These are phyloP conservation scores for Indri indri DNA, from an alignment of 2,113 vertebrate genomes.

Conservation along the genomic window DNA sequence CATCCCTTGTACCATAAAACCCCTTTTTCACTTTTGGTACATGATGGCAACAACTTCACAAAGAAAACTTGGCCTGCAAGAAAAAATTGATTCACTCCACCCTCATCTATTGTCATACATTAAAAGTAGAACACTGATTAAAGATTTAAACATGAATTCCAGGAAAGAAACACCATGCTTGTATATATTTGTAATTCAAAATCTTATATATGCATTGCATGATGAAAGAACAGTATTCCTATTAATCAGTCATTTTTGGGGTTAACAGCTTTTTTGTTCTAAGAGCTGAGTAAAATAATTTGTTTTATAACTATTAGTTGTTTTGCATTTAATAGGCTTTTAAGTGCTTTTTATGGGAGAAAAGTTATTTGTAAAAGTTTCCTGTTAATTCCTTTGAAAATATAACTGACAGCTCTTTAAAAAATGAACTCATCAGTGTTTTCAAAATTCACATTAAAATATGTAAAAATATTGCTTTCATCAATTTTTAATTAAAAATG, in stretches of 20 bases:
- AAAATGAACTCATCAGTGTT: slow-evolving; percentile 57
- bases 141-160: not conserved
- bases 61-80: not conserved
- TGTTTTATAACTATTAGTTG: not conserved
- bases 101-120: not conserved
- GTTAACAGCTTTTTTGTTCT: not conserved
- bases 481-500: slow-evolving; percentile 73
- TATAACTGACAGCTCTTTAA: slow-evolving; percentile 43
- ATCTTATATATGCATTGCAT: not conserved
- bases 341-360: not conserved
- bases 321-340: slow-evolving; percentile 52
- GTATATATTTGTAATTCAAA: not conserved
- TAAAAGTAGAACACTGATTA: not conserved
- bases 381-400: slow-evolving; percentile 58
- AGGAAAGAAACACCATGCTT: not conserved
- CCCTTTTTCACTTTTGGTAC: not conserved
- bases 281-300: not conserved
- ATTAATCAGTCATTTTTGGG: not conserved
- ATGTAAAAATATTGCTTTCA: slow-evolving; percentile 69
- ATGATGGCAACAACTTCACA: not conserved
- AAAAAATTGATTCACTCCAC: not conserved
- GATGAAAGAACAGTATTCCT: not conserved
- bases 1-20: not conserved
- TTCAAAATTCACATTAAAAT: slow-evolving; percentile 53
- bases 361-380: slow-evolving; percentile 37